Evolutionary conservation across 2,888 invertebrate genomes (phyloP), one percentile per base, ranked within the genome.

Genomic region (Oeneis ivallda): DNA sequence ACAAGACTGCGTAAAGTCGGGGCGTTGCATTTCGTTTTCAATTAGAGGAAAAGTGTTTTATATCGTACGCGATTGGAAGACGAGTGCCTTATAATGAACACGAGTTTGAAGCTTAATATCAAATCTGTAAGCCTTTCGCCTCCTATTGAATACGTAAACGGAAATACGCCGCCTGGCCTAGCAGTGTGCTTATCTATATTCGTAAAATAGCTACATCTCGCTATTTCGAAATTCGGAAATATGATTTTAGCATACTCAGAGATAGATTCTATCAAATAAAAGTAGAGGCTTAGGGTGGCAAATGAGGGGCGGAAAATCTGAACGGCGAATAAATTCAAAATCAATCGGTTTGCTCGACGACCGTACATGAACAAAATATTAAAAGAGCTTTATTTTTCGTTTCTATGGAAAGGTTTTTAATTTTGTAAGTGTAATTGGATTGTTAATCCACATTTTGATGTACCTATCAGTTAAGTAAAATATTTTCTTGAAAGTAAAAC

Each of bases 331-430:
- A 54, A 54, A 54, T 54, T 39, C 11, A 17, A 54, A 39, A 54
- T 54, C 54, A 54, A 54, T 54, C 54, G 19, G 39, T 39, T 54
- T 54, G 54, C 39, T 17, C 39, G 39, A 11, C 17, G 39, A 54
- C 37, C 17, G 39, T 54, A 17, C 54, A 39, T 39, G 17, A 15
- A 54, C 39, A 54, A n/a, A 37, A 54, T 19, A 39, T 54, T 17
- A 54, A 17, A 47, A 47, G 45, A n/a, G 34, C 37, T 17, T 37
- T 37, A 19, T 39, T 11, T 54, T 37, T 17, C 8, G 10, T 39
- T 54, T 19, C 39, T 39, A 4, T 39, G 6, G 17, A 47, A 47
- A 6, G 47, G 45, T 15, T 15, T 47, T 47, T 47, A 45, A 39
- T 39, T 11, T 11, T 1, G 9, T 3, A 11, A 10, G 10, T 39